Percentiles rank a stretch among this genome's conserved stretches.
These are phyloP conservation scores for Apocrypta bakeri DNA, from an alignment of 1,140 invertebrate genomes.

Conservation along the genomic window DNA sequence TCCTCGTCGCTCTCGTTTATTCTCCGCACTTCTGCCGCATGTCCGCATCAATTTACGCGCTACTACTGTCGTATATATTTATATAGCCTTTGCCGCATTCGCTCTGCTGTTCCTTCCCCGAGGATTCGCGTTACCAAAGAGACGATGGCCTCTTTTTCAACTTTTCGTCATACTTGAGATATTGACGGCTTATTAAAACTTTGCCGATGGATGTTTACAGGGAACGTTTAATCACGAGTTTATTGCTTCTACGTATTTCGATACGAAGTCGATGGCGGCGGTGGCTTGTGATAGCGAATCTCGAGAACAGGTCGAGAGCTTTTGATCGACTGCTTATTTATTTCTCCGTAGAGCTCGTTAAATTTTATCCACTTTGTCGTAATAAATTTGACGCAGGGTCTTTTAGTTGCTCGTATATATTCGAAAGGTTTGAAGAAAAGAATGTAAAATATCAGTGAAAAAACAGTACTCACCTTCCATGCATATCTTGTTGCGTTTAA, in stretches of 20 bases:
- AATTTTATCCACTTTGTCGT: too few relatives aligned
- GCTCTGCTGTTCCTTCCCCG: slow-evolving; percentile 38
- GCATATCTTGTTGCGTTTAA: slow-evolving; percentile 91
- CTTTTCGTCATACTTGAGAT: neutral
- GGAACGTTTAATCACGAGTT: slow-evolving; percentile 25
- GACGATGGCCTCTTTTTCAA: neutral
- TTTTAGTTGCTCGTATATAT: too few relatives aligned
- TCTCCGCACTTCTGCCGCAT: slow-evolving; percentile 5
- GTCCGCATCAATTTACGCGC: slow-evolving; percentile 54
- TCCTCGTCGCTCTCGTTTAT: slow-evolving; percentile 32
- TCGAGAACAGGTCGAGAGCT: neutral
- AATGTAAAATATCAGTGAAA: too few relatives aligned
- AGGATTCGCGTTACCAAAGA: neutral
- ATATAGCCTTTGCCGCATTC: slow-evolving; percentile 29
- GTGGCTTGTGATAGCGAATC: slow-evolving; percentile 14
- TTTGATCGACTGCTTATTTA: slow-evolving; percentile 23
- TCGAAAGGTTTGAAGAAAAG: too few relatives aligned
- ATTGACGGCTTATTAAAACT: slow-evolving; percentile 48
- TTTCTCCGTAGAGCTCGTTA: too few relatives aligned
- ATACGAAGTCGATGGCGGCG: neutral
- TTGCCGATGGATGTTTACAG: neutral
- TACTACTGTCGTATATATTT: slow-evolving; percentile 39
- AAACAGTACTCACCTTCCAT: slow-evolving; percentile 80
- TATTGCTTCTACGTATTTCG: slow-evolving; percentile 17
- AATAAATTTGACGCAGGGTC: too few relatives aligned